Evolutionary conservation across 92 coral and sea anemone genomes (phyloP).

Genomic region (Palythoa grandiflora): DNA sequence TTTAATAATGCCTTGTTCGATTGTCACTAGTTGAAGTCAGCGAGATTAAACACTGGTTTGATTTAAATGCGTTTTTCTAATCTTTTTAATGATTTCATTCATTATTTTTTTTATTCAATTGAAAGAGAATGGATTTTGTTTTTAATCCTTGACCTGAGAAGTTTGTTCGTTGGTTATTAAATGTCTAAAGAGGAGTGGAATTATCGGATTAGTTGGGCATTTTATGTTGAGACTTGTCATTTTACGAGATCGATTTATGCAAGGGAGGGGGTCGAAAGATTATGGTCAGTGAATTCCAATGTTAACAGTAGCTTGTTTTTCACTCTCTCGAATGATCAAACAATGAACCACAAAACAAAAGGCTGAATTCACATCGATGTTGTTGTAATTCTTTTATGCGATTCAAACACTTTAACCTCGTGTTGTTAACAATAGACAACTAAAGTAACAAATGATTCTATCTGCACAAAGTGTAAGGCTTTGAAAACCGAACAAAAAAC

Average conservation of each 20-base stretch:
- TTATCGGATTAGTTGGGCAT: conserved; percentile 9
- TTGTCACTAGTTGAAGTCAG: not conserved
- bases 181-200: conserved; percentile 21
- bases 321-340: conserved; percentile 13
- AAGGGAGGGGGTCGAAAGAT: conserved; percentile 14
- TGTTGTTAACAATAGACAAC: conserved; percentile 27
- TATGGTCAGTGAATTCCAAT: not conserved
- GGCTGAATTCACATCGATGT: conserved; percentile 6
- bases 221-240: conserved; percentile 17
- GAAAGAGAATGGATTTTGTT: not conserved
- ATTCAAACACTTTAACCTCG: conserved; percentile 42
- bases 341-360: conserved; percentile 35
- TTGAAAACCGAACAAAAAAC: conserved; percentile 12
- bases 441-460: conserved; percentile 27
- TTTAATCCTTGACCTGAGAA: conserved; percentile 23
- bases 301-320: conserved; percentile 2
- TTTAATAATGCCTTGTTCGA: not conserved
- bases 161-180: conserved; percentile 22
- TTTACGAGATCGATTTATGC: conserved; percentile 9
- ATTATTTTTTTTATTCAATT: conserved; percentile 21
- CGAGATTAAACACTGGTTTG: not conserved
- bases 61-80: conserved; percentile 5
- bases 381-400: conserved; percentile 23
- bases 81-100: not conserved
- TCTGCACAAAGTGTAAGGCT: conserved; percentile 4